Evolutionary conservation across 1,140 invertebrate species (phyloP).

Genomic region (Melanaphis sacchari): DNA sequence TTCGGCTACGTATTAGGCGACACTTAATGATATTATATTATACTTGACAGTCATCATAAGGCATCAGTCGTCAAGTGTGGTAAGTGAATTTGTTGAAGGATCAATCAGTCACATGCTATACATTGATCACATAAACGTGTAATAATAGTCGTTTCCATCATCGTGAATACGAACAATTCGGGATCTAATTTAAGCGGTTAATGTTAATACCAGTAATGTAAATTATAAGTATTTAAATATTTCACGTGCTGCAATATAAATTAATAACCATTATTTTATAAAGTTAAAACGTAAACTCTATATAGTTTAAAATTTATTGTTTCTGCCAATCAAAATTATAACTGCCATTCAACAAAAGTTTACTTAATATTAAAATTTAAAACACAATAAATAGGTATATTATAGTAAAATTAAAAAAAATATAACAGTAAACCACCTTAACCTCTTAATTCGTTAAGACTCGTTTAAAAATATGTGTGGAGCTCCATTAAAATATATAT

Average conservation of each 20-base stretch:
- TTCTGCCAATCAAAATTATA: no score
- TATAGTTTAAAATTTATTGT: background rate
- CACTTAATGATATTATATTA: background rate
- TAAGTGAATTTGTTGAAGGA: background rate
- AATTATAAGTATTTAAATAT: background rate
- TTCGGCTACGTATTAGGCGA: background rate
- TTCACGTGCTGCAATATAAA: background rate
- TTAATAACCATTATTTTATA: background rate
- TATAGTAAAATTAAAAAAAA: no score
- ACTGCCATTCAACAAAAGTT: no score
- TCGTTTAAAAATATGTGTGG: no score
- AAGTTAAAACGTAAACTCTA: background rate
- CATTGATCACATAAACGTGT: background rate
- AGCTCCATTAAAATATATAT: no score
- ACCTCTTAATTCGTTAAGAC: no score
- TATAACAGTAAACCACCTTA: no score
- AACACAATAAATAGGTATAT: no score
- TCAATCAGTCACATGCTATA: background rate
- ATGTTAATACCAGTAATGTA: background rate
- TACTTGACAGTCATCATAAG: background rate
- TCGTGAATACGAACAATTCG: background rate
- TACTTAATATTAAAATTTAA: no score
- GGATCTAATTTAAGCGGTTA: background rate
- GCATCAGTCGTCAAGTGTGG: no score
- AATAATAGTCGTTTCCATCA: no score